These are phyloP conservation scores for Bothrops jararaca DNA, from an alignment of 2,113 vertebrate genomes.

Conservation along the genomic window DNA sequence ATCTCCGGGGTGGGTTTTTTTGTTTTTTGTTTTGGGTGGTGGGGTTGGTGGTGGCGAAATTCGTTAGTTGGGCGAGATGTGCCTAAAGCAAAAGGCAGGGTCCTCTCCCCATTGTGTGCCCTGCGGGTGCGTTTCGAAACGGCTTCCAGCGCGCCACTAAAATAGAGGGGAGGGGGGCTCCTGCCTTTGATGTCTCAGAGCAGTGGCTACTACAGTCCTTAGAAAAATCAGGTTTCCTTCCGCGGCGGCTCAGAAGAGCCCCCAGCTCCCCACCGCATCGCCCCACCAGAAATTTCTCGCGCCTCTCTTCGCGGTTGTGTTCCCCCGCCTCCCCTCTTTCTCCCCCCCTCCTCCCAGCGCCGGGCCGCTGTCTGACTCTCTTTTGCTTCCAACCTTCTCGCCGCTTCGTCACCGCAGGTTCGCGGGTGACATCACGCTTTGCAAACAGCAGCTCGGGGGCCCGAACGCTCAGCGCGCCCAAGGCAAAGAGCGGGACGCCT, in stretches of 20 bases:
- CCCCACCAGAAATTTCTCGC: not conserved
- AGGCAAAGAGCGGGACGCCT: not conserved
- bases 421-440: slow-evolving; percentile 18
- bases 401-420: not conserved
- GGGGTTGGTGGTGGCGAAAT: not conserved
- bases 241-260: not conserved
- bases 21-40: not conserved
- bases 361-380: not conserved
- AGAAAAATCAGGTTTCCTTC: not conserved
- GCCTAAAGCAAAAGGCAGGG: accelerated
- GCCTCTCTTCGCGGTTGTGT: not conserved
- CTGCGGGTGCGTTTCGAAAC: not conserved
- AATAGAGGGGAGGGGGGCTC: not conserved
- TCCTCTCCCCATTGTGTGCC: not conserved
- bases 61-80: accelerated
- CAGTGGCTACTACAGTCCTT: accelerated
- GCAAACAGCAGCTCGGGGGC: not conserved
- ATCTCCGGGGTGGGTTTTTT: accelerated
- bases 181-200: not conserved
- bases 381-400: not conserved
- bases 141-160: not conserved
- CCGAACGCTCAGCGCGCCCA: not conserved
- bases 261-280: not conserved
- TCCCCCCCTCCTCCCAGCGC: too few relatives aligned
- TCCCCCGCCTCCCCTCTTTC: too few relatives aligned